phyloP scores from a whole-genome alignment of 2,888 invertebrate species.

The Lycocerus yunnanus region DNA sequence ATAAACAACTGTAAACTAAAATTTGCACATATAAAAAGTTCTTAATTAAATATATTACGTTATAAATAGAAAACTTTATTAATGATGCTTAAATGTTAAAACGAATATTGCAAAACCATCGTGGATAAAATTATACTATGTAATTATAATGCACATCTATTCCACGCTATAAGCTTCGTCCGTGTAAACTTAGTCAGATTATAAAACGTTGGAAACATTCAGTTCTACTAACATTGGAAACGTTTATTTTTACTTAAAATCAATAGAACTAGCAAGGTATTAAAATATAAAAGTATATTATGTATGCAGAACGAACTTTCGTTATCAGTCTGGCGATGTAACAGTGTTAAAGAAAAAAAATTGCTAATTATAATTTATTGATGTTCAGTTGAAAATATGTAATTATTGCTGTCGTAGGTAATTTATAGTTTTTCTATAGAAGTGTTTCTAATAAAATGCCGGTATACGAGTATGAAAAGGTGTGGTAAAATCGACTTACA shows the following conservation, averaged over 20 bases:
- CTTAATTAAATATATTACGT: neutral
- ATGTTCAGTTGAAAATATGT: constrained; percentile 16
- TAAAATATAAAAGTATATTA: neutral
- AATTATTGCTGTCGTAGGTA: neutral
- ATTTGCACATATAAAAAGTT: neutral
- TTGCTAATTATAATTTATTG: neutral
- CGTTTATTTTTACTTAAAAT: neutral
- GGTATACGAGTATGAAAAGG: constrained; percentile 34
- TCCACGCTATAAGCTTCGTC: neutral
- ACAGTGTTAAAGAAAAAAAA: neutral
- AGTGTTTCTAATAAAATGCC: neutral
- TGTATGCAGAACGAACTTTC: neutral
- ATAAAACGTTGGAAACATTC: neutral
- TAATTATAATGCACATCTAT: neutral
- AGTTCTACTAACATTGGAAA: neutral
- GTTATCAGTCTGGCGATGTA: constrained; percentile 4
- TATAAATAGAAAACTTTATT: neutral
- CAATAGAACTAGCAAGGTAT: neutral
- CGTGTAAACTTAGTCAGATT: neutral
- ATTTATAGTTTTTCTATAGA: neutral
- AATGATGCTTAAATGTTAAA: neutral
- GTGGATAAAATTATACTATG: neutral
- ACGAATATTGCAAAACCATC: neutral
- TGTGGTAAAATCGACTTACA: constrained; percentile 40
- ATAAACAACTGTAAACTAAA: neutral